These are phyloP conservation scores for Ypsolopha sequella DNA, from an alignment of 2,888 invertebrate genomes.

Conservation along the genomic window DNA sequence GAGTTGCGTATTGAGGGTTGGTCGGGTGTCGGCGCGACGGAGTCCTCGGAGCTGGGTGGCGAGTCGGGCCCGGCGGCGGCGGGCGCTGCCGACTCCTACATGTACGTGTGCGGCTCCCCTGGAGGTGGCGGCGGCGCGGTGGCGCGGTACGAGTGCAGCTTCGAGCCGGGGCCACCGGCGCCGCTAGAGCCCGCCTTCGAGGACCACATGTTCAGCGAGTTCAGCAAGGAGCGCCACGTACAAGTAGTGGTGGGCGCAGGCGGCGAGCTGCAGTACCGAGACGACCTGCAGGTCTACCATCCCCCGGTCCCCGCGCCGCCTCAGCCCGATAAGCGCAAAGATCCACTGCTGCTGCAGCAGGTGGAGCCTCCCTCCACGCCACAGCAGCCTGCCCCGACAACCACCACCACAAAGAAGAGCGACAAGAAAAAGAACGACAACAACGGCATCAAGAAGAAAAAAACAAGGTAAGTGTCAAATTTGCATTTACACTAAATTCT, in stretches of 20 bases:
- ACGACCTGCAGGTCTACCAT: conserved; percentile 44
- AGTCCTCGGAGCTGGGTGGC: conserved; percentile 51
- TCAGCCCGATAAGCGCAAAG: conserved; percentile 47
- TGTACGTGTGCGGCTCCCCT: conserved; percentile 55
- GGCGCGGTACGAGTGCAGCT: conserved; percentile 56
- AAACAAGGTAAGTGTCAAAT: conserved; percentile 78
- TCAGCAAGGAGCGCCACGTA: conserved; percentile 69
- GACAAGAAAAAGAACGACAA: conserved; percentile 87
- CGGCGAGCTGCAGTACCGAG: conserved; percentile 65
- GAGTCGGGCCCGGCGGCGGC: conserved; percentile 61
- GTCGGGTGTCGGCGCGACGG: conserved; percentile 42
- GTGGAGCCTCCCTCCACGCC: conserved; percentile 41
- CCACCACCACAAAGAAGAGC: conserved; percentile 75
- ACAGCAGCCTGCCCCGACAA: conserved; percentile 40
- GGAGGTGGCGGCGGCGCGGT: conserved; percentile 28
- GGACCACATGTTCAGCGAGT: conserved; percentile 85
- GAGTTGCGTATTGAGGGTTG: conserved; percentile 26
- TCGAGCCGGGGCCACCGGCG: conserved; percentile 36
- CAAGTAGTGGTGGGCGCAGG: conserved; percentile 61
- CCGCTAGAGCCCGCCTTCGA: conserved; percentile 83
- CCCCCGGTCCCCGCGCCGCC: conserved; percentile 19
- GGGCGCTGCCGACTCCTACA: conserved; percentile 53
- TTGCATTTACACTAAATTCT: not conserved
- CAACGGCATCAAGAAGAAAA: conserved; percentile 91
- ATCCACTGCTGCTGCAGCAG: conserved; percentile 47